phyloP scores from a whole-genome alignment of 1,140 invertebrate species.

The Tenebrio molitor region DNA sequence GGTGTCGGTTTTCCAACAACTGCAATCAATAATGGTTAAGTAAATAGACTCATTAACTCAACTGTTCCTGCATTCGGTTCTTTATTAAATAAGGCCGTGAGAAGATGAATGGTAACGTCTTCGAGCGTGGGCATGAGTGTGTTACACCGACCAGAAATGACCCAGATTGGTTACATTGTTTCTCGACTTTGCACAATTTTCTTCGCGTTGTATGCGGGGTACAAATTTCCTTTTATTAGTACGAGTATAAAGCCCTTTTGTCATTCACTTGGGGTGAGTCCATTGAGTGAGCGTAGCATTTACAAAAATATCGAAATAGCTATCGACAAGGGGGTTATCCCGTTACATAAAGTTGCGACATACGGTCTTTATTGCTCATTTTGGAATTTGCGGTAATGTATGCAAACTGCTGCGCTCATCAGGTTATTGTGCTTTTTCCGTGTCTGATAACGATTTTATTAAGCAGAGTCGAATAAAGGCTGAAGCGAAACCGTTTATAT shows the following conservation, averaged over 20 bases:
- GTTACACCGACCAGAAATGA: too few species aligned
- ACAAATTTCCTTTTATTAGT: too few species aligned
- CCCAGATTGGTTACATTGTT: too few species aligned
- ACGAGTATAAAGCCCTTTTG: too few species aligned
- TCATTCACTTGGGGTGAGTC: too few species aligned
- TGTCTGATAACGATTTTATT: slow-evolving; percentile 44
- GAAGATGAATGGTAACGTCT: too few species aligned
- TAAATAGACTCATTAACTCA: slow-evolving; percentile 13
- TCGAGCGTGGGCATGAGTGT: too few species aligned
- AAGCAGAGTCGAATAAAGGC: slow-evolving; percentile 20
- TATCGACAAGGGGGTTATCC: too few species aligned
- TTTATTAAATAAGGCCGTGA: slow-evolving; percentile 1
- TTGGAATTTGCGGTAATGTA: slow-evolving; percentile 14
- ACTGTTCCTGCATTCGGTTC: background rate
- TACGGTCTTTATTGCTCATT: slow-evolving; percentile 21
- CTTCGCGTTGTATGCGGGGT: too few species aligned
- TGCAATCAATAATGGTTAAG: slow-evolving; percentile 21
- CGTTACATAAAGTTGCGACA: background rate
- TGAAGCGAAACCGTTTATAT: slow-evolving; percentile 15
- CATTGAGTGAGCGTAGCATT: too few species aligned
- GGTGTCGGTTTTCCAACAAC: slow-evolving; percentile 4
- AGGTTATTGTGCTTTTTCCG: slow-evolving; percentile 35
- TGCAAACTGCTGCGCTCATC: slow-evolving; percentile 23
- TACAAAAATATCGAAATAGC: too few species aligned
- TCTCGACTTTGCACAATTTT: too few species aligned